Evolutionary conservation across 2,113 vertebrate genomes (phyloP).

Genomic region (Agelaius tricolor): DNA sequence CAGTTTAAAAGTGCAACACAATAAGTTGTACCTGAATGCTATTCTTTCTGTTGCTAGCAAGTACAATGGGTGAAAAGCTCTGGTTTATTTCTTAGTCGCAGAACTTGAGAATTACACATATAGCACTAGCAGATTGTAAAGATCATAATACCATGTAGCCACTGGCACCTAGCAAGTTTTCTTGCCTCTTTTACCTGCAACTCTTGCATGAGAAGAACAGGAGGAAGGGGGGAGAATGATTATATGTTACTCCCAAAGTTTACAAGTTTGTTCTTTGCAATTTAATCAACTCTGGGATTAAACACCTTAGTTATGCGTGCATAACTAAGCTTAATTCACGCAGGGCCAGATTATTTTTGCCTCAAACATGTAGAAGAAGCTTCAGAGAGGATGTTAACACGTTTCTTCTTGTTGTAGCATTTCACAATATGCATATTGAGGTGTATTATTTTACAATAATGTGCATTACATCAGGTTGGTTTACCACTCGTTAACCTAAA

Average conservation of each 20-base stretch:
- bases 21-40: background rate
- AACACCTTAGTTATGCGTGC: background rate
- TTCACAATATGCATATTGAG: background rate
- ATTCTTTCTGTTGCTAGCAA: background rate
- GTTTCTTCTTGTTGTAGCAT: background rate
- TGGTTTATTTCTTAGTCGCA: background rate
- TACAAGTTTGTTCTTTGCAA: background rate
- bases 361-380: background rate
- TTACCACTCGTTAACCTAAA: background rate
- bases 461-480: background rate
- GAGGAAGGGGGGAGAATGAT: fast-evolving
- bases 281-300: background rate
- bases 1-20: background rate
- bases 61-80: background rate
- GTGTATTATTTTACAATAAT: background rate
- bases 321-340: background rate
- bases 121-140: background rate
- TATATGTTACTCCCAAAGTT: background rate
- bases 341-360: background rate
- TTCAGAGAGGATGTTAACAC: background rate
- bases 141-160: background rate
- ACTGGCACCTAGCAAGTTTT: background rate
- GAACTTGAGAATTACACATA: background rate
- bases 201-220: background rate
- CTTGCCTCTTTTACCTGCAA: background rate